Evolutionary conservation across 2,113 vertebrate genomes (phyloP), one percentile per base, ranked within the genome.

Genomic region (Salvelinus fontinalis): DNA sequence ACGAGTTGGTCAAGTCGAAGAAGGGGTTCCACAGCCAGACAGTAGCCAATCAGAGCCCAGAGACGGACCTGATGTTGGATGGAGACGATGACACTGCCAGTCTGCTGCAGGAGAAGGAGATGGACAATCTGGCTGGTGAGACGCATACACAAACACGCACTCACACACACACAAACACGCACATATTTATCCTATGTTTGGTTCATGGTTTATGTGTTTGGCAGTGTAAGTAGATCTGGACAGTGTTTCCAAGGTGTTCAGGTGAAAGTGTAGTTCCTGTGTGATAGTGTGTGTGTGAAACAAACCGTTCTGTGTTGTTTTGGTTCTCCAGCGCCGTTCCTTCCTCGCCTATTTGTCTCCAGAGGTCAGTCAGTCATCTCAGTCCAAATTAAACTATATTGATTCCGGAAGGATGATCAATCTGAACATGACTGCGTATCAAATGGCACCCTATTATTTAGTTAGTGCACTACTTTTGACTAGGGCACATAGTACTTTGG

Each of bases 21-120:
- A 95, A 94, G 83, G 89, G 92, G 66, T 95, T 96, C 88, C 91
- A 95, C 69, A 95, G 94, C 85, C 97, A 96, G 80, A 89, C 93
- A 2, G 86, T 93, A 14, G 92, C 94, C 75, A 96, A 89, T 89
- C 97, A 96, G 88, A 97, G 91, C 82, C 89, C 95, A 0, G 97
- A 99, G 92, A 92, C 94, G 0, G 97, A 99, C 66, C 93, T 98
- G 67, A 93, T 97, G 92, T 89, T 99, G 75, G 97, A 99, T 85
- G 97, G 95, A 65, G 97, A 99, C 5, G 97, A 99, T 6, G 97
- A 99, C 70, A 91, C 94, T 0, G 95, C 95, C 86, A 98, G 97
- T 79, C 92, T 99, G 70, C 93, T 99, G 62, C 97, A 99, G 79
- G 97, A 99, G 87, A 99, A 99, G 73, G 97, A 99, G 85, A 95